Evolutionary conservation across 2,888 invertebrate species (phyloP), one percentile per base, ranked within the genome.

Genomic region (Philonicus albiceps): DNA sequence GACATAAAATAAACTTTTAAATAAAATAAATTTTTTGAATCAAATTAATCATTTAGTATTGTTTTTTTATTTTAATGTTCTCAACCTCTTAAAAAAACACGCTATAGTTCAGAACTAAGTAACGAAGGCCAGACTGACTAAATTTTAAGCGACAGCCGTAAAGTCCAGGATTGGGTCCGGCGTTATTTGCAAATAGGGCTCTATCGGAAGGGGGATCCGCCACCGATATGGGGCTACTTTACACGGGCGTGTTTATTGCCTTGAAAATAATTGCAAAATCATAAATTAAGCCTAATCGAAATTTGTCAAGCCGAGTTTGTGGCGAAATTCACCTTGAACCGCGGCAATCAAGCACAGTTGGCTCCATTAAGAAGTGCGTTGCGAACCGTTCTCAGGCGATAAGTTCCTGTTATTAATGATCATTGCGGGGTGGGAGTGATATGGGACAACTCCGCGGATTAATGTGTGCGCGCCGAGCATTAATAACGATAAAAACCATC

Each of bases 361-460:
- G 31, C 8, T 80, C 80, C 80, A 80, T 80, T 80, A 80, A 49
- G 37, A 40, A 76, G 34, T 49, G 22, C 40, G 40, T 76, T 40
- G 40, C 37, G 37, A 64, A 40, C 22, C 76, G 19, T 37, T 76
- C 76, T 40, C 80, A 80, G 30, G 27, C 13, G 80, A 80, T 80
- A 80, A 80, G 30, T 80, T 76, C 30, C 31, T 49, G 80, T 80
- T 80, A 80, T 80, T 80, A 80, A 80, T 80, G 80, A 80, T 53
- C 53, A 31, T 80, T 31, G 27, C 53, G 13, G 80, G 1, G 49
- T 43, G 49, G 80, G 53, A 80, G 40, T 80, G 80, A 80, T 80
- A 80, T 80, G 49, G 80, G 53, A 49, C 43, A 80, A 53, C 80
- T 53, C 30, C 7, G 80, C 40, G 27, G 49, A 80, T 16, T 80